A percentile compares a stretch with the other conserved stretches of the same genome.
phyloP scores from a whole-genome alignment of 2,888 invertebrate genomes.

The Drosophila rellima region DNA sequence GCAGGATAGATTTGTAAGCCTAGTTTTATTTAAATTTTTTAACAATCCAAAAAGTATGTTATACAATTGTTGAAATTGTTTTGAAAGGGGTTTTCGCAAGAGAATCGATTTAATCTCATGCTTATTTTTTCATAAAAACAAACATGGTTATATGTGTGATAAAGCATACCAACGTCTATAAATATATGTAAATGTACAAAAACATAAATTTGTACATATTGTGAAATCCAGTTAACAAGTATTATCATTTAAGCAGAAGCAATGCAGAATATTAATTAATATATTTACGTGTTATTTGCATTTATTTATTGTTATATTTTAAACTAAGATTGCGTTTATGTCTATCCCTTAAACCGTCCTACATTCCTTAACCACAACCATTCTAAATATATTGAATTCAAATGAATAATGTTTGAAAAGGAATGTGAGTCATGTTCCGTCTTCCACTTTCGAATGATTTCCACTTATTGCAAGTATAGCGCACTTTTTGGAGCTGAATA shows the following conservation, averaged over 20 bases:
- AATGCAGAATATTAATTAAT: slow-evolving; percentile 12
- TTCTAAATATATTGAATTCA: background rate
- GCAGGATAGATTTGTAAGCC: background rate
- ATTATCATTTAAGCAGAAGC: slow-evolving; percentile 21
- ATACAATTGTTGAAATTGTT: background rate
- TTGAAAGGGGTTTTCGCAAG: background rate
- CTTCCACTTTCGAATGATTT: background rate
- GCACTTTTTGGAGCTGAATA: slow-evolving; percentile 7
- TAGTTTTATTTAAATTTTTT: background rate
- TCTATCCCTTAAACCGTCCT: slow-evolving; percentile 18
- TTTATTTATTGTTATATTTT: slow-evolving; percentile 18
- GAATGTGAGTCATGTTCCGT: slow-evolving; percentile 5
- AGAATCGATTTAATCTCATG: background rate
- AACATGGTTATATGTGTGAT: slow-evolving; percentile 25
- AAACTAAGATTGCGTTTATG: slow-evolving; percentile 12
- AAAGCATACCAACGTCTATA: slow-evolving; percentile 46
- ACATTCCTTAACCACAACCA: slow-evolving; percentile 17
- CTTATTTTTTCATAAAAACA: slow-evolving; percentile 6
- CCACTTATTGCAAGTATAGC: background rate
- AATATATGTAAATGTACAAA: slow-evolving; percentile 31
- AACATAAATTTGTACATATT: slow-evolving; percentile 6
- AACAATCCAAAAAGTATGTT: slow-evolving; percentile 5
- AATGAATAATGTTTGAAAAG: background rate
- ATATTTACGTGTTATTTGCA: slow-evolving; percentile 22
- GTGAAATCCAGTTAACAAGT: slow-evolving; percentile 47